phyloP scores from a whole-genome alignment of 2,797 vertebrate genomes.

The Agapornis canus region DNA sequence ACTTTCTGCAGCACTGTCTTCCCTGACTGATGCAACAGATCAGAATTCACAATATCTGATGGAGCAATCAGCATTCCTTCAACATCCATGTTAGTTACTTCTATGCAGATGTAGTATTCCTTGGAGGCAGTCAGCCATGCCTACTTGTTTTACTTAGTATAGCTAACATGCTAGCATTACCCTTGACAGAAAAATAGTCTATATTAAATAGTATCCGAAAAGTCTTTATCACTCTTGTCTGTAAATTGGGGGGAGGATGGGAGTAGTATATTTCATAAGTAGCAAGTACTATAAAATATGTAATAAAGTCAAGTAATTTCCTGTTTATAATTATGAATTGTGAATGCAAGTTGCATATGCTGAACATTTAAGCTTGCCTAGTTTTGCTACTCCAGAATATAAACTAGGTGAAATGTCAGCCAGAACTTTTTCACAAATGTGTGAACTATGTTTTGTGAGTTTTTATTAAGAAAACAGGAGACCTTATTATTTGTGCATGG shows the following conservation, averaged over 20 bases:
- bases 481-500: background rate
- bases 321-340: background rate
- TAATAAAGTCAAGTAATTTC: background rate
- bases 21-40: background rate
- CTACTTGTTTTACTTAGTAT: background rate
- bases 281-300: background rate
- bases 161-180: background rate
- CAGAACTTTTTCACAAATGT: background rate
- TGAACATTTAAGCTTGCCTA: background rate
- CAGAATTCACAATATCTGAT: background rate
- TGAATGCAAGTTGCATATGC: background rate
- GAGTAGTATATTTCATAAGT: background rate
- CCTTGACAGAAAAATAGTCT: background rate
- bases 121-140: background rate
- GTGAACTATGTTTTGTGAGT: background rate
- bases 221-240: background rate
- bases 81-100: background rate
- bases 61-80: background rate
- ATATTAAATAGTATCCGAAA: background rate
- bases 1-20: background rate
- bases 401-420: background rate
- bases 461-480: background rate
- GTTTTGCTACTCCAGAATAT: background rate
- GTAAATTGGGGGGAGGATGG: background rate
- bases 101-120: background rate